These are phyloP conservation scores for Adoxophyes honmai DNA, from an alignment of 1,140 invertebrate genomes.

Conservation along the genomic window DNA sequence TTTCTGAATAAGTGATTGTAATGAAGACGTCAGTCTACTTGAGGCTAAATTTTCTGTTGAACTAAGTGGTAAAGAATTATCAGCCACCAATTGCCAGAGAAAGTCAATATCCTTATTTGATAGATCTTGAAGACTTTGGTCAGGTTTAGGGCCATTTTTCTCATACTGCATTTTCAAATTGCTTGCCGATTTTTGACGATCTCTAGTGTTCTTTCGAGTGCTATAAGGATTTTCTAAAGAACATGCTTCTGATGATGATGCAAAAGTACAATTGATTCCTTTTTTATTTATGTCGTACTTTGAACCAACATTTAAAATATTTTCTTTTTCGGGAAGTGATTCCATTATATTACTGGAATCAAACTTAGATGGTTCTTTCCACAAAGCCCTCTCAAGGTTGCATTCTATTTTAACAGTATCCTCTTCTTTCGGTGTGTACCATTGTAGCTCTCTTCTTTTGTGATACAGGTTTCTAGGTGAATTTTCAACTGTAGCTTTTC, in stretches of 20 bases:
- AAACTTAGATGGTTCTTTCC: constrained; percentile 71
- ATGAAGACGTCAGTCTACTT: constrained; percentile 63
- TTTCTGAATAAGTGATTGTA: constrained; percentile 71
- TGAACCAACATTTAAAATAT: constrained; percentile 44
- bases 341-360: constrained; percentile 67
- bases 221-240: constrained; percentile 29
- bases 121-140: constrained; percentile 55
- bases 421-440: constrained; percentile 74
- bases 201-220: constrained; percentile 37
- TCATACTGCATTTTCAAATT: constrained; percentile 41
- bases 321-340: constrained; percentile 61
- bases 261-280: constrained; percentile 31
- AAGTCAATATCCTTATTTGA: constrained; percentile 74
- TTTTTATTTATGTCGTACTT: constrained; percentile 48
- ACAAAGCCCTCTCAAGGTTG: constrained; percentile 64
- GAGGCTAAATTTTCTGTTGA: constrained; percentile 55
- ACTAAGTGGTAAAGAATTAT: constrained; percentile 50
- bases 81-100: constrained; percentile 69
- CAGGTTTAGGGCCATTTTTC: constrained; percentile 46
- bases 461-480: constrained; percentile 79
- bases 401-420: constrained; percentile 58
- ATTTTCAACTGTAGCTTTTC: constrained; percentile 77
- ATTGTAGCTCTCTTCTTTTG: constrained; percentile 69
- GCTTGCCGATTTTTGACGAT: constrained; percentile 37
- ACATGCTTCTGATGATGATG: constrained; percentile 19